Evolutionary conservation across 2,797 vertebrate species (phyloP), one percentile per base, ranked within the genome.

Genomic region (Buphagus erythrorhynchus): DNA sequence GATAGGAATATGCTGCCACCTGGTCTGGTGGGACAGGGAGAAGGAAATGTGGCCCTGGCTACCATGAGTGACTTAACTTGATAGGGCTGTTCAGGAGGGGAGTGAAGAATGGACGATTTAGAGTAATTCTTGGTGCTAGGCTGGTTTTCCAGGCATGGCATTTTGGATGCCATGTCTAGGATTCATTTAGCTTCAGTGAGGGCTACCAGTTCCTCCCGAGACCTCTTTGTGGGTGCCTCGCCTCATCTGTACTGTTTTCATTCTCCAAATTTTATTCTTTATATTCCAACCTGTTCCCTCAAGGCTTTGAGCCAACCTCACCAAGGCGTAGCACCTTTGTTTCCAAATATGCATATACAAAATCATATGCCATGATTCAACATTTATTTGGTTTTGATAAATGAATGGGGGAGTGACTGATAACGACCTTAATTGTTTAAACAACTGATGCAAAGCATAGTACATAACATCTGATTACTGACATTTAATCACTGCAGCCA

Each of bases 361-460:
- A 63, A 33, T 87, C 51, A 38, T 26, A 29, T 45, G 45, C 43
- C 45, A 6, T 68, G 45, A 57, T 28, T 68, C 58, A 88, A 65
- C 17, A 72, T 76, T 38, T 77, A 42, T 61, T 65, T 76, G 48
- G 8, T 89, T 93, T 74, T 90, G 35, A 91, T 55, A 38, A 69
- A 58, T 72, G 51, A 75, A 42, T 83, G 81, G 57, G 57, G 40
- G 49, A 68, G 63, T 88, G 63, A 55, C 51, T 83, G 61, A 45
- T 90, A 84, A 84, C 11, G 8, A 18, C 66, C 51, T 85, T 94
- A 79, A 66, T 82, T 59, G 46, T 93, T 94, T 69, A 65, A 94
- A 78, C 69, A 78, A 78, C 48, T 17, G 8, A 73, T 80, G 71
- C 71, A 91, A 81, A 94, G 57, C 15, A 2, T 48, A 57, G 25